Conservation (phyloP, 64 coral and sea anemone species). For the Dendronephthya gigantea region DNA sequence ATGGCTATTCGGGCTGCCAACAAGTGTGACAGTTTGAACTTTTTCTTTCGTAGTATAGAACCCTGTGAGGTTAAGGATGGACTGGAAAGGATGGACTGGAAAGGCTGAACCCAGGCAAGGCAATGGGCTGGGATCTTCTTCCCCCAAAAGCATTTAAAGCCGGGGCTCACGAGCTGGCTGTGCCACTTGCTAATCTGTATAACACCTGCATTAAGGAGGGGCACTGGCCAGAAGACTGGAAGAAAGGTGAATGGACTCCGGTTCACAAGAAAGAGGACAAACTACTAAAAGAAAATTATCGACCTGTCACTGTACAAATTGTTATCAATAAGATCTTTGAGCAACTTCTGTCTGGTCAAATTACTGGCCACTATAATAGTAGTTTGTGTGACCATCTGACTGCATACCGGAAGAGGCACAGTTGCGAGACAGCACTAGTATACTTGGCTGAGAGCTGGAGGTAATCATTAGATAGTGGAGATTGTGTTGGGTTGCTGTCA, state of each 20-base stretch:
- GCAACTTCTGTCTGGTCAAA: background rate
- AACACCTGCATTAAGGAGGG: too few species aligned
- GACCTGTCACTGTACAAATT: background rate
- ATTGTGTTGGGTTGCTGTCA: background rate
- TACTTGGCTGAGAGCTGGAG: background rate
- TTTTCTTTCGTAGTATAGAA: conserved; percentile 16
- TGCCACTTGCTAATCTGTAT: conserved; percentile 11
- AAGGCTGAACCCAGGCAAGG: conserved; percentile 14
- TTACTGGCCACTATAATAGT: background rate
- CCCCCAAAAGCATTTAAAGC: conserved; percentile 30
- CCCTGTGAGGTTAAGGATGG: background rate
- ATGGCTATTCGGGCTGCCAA: conserved; percentile 28
- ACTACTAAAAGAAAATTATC: background rate
- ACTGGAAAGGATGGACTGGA: too few species aligned
- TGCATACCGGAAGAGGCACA: background rate
- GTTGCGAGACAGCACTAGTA: background rate
- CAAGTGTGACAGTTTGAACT: conserved; percentile 14
- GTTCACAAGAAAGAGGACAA: background rate
- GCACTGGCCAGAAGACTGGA: too few species aligned
- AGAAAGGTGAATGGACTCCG: too few species aligned
- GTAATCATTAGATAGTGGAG: background rate
- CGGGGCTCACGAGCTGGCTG: conserved; percentile 9
- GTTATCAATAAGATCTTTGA: background rate
- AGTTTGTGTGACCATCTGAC: background rate
- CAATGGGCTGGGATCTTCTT: conserved; percentile 18